These are phyloP conservation scores for Protosalanx chinensis DNA, from an alignment of 2,797 vertebrate genomes.

Conservation along the genomic window DNA sequence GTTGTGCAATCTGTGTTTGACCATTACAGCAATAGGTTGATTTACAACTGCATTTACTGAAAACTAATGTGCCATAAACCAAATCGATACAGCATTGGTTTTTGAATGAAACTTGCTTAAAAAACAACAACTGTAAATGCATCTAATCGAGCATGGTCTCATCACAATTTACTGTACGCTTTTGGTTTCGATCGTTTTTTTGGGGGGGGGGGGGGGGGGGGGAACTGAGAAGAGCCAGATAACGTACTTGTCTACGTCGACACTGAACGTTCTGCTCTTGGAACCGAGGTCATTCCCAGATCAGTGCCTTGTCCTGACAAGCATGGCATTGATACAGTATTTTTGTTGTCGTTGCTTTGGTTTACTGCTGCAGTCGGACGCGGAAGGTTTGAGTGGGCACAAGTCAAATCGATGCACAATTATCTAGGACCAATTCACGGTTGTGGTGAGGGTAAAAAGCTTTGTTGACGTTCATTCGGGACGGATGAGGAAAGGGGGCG, in stretches of 20 bases:
- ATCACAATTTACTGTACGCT: background rate
- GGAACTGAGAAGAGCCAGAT: constrained; percentile 9
- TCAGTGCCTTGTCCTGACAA: constrained; percentile 67
- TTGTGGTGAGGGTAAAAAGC: constrained; percentile 14
- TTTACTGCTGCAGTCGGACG: constrained; percentile 36
- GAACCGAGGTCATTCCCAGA: constrained; percentile 43
- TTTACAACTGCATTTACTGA: background rate
- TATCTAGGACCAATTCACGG: constrained; percentile 60
- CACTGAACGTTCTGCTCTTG: constrained; percentile 16
- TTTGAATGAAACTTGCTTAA: constrained; percentile 7
- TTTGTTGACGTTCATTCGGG: constrained; percentile 1
- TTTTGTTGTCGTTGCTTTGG: constrained; percentile 26
- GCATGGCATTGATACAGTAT: constrained; percentile 29
- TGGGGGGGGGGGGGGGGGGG: background rate
- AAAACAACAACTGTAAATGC: background rate
- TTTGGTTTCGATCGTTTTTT: background rate
- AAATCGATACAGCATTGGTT: constrained; percentile 10
- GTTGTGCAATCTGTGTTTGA: constrained; percentile 22
- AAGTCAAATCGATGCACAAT: constrained; percentile 56
- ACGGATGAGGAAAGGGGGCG: no score
- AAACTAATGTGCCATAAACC: constrained; percentile 38
- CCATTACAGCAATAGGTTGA: constrained; percentile 19
- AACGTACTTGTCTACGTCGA: background rate
- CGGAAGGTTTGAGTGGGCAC: background rate
- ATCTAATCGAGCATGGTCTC: constrained; percentile 17